Percentiles rank a stretch among this genome's conserved stretches.
phyloP scores from a whole-genome alignment of 2,113 vertebrate genomes.

The Gobiocypris rarus region DNA sequence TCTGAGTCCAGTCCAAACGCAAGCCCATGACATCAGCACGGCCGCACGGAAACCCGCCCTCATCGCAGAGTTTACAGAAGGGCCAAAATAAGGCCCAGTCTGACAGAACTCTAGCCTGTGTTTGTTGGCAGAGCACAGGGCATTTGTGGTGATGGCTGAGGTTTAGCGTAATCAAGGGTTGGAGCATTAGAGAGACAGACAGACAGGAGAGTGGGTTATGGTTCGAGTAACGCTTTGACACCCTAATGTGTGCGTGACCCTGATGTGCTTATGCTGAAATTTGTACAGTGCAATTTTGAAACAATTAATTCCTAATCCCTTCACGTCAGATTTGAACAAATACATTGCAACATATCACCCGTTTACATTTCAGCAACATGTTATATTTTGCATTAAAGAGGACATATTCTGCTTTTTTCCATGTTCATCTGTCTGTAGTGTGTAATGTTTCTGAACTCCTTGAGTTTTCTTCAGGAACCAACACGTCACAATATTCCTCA shows the following conservation, averaged over 20 bases:
- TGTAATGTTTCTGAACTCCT: too few relatives aligned
- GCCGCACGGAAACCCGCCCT: conserved; percentile 70
- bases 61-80: conserved; percentile 53
- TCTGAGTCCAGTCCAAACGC: conserved; percentile 53
- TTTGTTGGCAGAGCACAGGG: conserved; percentile 68
- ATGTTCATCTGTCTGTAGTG: too few relatives aligned
- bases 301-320: neutral
- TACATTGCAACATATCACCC: neutral
- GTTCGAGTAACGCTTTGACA: neutral
- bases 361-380: too few relatives aligned
- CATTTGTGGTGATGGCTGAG: conserved; percentile 73
- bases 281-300: neutral
- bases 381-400: too few relatives aligned
- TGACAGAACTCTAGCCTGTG: conserved; percentile 66
- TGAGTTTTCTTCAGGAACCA: too few relatives aligned
- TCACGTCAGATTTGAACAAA: neutral
- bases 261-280: neutral
- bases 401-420: too few relatives aligned
- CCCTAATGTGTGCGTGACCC: neutral
- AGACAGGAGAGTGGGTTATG: conserved; percentile 5
- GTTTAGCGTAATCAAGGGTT: conserved; percentile 63
- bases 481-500: too few relatives aligned
- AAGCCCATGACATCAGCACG: conserved; percentile 68
- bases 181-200: conserved; percentile 42
- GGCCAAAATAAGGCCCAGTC: conserved; percentile 63